Conservation (phyloP, 2,888 invertebrate species). For the Aspidiotus rigidus region DNA sequence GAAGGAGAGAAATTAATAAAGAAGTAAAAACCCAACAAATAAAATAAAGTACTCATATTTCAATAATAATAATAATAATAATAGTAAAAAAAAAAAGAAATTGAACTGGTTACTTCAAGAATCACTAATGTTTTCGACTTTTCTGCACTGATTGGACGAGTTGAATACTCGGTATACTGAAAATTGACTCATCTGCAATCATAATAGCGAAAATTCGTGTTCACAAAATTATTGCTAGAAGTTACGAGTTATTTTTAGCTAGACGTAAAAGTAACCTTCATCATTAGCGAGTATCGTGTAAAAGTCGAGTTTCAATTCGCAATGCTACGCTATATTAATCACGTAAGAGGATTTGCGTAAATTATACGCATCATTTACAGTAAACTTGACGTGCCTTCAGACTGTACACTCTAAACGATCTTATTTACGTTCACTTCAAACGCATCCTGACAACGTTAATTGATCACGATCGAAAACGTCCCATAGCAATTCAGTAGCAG, state of each 20-base stretch:
- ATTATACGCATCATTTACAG: too few species aligned
- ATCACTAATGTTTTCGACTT: slow-evolving; percentile 1
- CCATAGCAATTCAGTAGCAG: not conserved
- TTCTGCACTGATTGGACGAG: slow-evolving; percentile 6
- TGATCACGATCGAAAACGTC: too few species aligned
- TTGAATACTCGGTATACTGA: slow-evolving; percentile 36
- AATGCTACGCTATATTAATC: too few species aligned
- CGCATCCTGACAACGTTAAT: too few species aligned
- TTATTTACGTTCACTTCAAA: too few species aligned
- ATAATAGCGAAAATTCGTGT: not conserved
- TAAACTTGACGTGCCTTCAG: too few species aligned
- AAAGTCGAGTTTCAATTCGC: not conserved
- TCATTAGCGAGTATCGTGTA: not conserved
- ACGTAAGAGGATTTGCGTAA: too few species aligned
- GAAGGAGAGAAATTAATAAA: not conserved
- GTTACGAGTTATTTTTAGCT: not conserved
- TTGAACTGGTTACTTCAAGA: not conserved
- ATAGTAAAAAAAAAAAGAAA: not conserved
- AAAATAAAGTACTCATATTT: not conserved
- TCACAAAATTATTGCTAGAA: slow-evolving; percentile 1
- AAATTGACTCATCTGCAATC: slow-evolving; percentile 38
- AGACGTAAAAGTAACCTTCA: not conserved
- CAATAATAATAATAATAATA: not conserved
- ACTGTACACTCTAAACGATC: too few species aligned
- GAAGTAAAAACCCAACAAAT: too few species aligned